A percentile compares a stretch with the other conserved stretches of the same genome.
phyloP scores from a whole-genome alignment of 2,888 invertebrate genomes.

The Calephelis perditalis region DNA sequence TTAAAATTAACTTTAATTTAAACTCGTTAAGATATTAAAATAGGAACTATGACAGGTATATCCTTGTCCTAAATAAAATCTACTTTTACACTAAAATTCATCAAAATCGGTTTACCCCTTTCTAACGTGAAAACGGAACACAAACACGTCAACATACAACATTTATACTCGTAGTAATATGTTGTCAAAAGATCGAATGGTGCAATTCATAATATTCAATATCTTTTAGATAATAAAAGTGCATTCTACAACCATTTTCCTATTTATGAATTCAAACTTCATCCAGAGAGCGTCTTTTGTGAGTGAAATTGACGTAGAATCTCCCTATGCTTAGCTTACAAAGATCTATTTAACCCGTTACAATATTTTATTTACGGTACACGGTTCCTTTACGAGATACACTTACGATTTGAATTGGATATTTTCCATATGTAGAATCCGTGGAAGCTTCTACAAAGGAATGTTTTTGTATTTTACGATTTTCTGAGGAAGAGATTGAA shows the following conservation, averaged over 20 bases:
- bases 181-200: no score
- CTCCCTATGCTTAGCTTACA: slow-evolving; percentile 21
- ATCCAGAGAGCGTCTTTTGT: neutral
- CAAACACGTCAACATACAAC: no score
- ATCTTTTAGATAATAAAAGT: no score
- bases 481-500: slow-evolving; percentile 3
- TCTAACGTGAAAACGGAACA: no score
- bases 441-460: slow-evolving; percentile 29
- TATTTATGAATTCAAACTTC: neutral
- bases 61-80: no score
- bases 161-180: no score
- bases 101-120: no score
- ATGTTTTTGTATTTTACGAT: slow-evolving; percentile 27
- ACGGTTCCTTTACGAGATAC: slow-evolving; percentile 36
- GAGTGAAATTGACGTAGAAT: slow-evolving; percentile 10
- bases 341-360: slow-evolving; percentile 22
- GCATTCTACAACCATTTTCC: neutral
- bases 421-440: slow-evolving; percentile 36
- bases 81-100: no score
- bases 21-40: no score
- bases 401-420: slow-evolving; percentile 35
- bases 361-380: slow-evolving; percentile 30
- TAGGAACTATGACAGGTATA: no score
- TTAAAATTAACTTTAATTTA: no score
- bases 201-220: no score